phyloP scores from a whole-genome alignment of 2,888 invertebrate species.

The Drosophila setosimentum region DNA sequence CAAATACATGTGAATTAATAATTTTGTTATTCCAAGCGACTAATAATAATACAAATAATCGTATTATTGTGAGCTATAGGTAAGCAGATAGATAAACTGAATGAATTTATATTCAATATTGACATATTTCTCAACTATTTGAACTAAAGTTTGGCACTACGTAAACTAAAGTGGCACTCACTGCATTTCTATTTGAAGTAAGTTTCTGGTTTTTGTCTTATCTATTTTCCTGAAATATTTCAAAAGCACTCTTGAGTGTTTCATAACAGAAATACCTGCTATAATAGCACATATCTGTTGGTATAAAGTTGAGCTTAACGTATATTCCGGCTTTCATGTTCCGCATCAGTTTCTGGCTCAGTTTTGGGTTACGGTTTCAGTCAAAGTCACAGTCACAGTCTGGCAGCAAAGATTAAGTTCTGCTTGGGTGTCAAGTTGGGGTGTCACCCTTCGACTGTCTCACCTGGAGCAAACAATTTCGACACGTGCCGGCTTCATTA shows the following conservation, averaged over 20 bases:
- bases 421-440: conserved; percentile 21
- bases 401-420: conserved; percentile 29
- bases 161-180: background rate
- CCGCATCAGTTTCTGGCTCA: conserved; percentile 9
- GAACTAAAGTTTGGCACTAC: background rate
- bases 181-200: background rate
- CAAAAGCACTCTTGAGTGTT: conserved; percentile 8
- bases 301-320: conserved; percentile 24
- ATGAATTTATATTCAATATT: background rate
- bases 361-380: conserved; percentile 11
- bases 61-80: background rate
- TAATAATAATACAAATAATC: background rate
- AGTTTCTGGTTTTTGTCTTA: conserved; percentile 1
- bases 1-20: background rate
- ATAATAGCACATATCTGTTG: conserved; percentile 7
- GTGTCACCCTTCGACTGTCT: conserved; percentile 44
- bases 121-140: background rate
- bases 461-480: conserved; percentile 64
- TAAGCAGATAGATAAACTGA: background rate
- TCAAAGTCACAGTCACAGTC: conserved; percentile 17
- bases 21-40: background rate
- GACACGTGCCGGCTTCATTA: conserved; percentile 77
- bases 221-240: conserved; percentile 2
- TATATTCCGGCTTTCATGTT: conserved; percentile 13
- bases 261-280: conserved; percentile 14